These are phyloP conservation scores for Scatophagus argus DNA, from an alignment of 2,113 vertebrate genomes.

Conservation along the genomic window DNA sequence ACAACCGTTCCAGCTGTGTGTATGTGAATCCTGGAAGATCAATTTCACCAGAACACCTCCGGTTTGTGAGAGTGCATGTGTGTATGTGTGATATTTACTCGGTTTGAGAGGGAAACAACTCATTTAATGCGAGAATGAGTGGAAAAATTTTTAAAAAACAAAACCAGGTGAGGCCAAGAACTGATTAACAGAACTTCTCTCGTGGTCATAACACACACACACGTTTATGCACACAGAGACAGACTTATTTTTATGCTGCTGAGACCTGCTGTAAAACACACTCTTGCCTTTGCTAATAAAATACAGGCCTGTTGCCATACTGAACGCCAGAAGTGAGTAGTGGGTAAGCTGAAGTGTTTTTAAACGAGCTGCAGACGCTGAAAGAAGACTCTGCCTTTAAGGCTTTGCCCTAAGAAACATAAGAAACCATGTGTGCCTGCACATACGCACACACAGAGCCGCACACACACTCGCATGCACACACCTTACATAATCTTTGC, in stretches of 20 bases:
- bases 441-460: not conserved
- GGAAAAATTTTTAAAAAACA: too few relatives aligned
- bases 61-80: not conserved
- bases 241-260: slow-evolving; percentile 44
- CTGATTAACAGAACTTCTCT: slow-evolving; percentile 31
- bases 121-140: slow-evolving; percentile 29
- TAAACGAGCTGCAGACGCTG: slow-evolving; percentile 28
- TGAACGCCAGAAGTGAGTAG: slow-evolving; percentile 45
- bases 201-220: slow-evolving; percentile 7
- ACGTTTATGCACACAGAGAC: slow-evolving; percentile 11
- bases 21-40: not conserved
- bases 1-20: slow-evolving; percentile 27
- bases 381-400: slow-evolving; percentile 35
- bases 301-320: slow-evolving; percentile 44
- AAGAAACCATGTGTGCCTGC: slow-evolving; percentile 40
- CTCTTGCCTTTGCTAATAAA: slow-evolving; percentile 59
- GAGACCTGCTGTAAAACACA: slow-evolving; percentile 60
- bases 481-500: slow-evolving; percentile 68
- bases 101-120: slow-evolving; percentile 18
- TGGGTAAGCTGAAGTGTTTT: slow-evolving; percentile 40
- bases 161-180: slow-evolving; percentile 44
- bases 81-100: not conserved
- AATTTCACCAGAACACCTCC: not conserved
- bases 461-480: slow-evolving; percentile 24
- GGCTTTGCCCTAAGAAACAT: slow-evolving; percentile 27